Conservation (phyloP, 2,113 vertebrate genomes). For the Phainopepla nitens region DNA sequence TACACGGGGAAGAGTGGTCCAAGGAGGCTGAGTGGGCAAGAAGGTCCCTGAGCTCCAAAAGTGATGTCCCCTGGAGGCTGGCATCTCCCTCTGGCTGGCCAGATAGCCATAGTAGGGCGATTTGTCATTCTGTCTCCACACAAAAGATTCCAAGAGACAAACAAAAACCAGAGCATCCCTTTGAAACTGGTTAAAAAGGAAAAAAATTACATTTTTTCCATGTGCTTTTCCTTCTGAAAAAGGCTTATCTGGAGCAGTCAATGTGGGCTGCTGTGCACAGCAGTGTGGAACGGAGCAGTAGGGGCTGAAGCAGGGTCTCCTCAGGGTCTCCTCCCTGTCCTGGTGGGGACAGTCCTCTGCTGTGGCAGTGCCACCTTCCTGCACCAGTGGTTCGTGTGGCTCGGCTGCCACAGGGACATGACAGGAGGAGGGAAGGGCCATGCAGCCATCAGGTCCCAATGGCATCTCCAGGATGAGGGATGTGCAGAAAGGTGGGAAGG, state of each 20-base stretch:
- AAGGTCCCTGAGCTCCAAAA: background rate
- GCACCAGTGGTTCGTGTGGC: background rate
- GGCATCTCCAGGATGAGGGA: background rate
- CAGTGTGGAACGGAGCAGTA: accelerated
- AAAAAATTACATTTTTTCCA: background rate
- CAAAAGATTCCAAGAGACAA: background rate
- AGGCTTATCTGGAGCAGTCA: background rate
- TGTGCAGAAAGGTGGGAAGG: background rate
- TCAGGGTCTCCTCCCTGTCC: background rate
- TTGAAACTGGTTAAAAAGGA: background rate
- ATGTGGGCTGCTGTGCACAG: accelerated
- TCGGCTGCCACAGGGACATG: accelerated
- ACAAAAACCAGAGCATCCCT: background rate
- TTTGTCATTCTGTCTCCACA: background rate
- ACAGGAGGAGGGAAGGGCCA: background rate
- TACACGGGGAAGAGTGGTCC: background rate
- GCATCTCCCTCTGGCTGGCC: background rate
- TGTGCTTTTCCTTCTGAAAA: background rate
- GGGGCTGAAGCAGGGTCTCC: background rate
- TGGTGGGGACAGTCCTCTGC: background rate
- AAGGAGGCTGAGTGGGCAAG: background rate
- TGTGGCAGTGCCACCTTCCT: accelerated
- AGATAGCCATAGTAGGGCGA: background rate
- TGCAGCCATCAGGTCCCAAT: accelerated
- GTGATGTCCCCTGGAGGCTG: background rate